Evolutionary conservation across 2,113 vertebrate genomes (phyloP).

Genomic region (Oophaga pumilio): DNA sequence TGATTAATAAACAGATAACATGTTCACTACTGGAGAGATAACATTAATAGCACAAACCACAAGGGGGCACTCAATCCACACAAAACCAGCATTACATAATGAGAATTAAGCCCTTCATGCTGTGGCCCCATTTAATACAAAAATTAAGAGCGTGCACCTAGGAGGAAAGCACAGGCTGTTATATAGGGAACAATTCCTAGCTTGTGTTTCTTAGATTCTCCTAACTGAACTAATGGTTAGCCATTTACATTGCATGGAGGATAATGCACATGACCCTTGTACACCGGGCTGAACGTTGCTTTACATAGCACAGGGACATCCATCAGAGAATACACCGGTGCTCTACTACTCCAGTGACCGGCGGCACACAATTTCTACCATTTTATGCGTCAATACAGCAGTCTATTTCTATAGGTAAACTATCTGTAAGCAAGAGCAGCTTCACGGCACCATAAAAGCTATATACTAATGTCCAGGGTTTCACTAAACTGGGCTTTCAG

Average conservation of each 20-base stretch:
- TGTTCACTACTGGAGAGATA: background rate
- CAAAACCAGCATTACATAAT: background rate
- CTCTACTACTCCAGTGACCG: no score
- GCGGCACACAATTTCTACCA: no score
- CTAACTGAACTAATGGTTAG: background rate
- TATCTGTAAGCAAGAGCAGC: no score
- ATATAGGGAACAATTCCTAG: background rate
- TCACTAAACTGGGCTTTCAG: no score
- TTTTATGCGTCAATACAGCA: no score
- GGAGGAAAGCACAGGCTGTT: background rate
- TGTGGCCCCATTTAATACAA: background rate
- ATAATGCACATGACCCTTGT: background rate
- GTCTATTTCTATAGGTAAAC: no score
- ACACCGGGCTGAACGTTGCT: background rate
- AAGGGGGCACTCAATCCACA: conserved; percentile 18
- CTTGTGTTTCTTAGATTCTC: background rate
- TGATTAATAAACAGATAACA: background rate
- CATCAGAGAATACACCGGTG: no score
- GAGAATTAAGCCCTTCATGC: background rate
- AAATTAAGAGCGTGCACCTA: no score
- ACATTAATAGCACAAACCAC: background rate
- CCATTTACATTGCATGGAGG: background rate
- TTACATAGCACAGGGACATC: background rate
- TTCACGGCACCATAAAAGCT: no score
- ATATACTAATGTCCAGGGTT: no score